Evolutionary conservation across 2,113 vertebrate genomes (phyloP), one percentile per base, ranked within the genome.

Genomic region (Cyphomyrus plagiostoma): DNA sequence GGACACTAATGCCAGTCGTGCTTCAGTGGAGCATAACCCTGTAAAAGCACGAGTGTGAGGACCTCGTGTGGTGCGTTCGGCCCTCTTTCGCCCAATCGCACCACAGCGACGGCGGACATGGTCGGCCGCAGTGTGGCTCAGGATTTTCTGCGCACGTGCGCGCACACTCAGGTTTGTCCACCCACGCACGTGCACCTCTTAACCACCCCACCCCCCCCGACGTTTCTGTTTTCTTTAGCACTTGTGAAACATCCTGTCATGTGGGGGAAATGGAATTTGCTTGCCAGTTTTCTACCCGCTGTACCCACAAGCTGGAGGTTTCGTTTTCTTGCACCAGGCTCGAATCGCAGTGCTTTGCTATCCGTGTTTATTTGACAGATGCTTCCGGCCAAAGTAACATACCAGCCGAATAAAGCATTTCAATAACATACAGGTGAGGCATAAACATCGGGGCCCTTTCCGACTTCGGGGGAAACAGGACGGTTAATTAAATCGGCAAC

Each of bases 231-330:
- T 42, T 35, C 74, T 80, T 80, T 39, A 80, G 74, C 13, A 80
- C 86, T 85, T 82, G 62, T 88, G 83, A 89, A 89, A 87, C 86
- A 62, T 62, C 89, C 80, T 50, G 58, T 84, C 5, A 88, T 53
- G 21, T 88, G 52, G 26, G 49, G 53, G 45, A 62, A 87, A 4
- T 13, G 48, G n/a, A 42, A 48, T 21, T 17, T 86, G n/a, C 62
- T 11, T 17, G 21, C 35, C n/a, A 26, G 35, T 46, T 58, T 66
- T 30, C 23, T 89, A 17, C 26, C 0, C 6, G 50, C 45, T 21
- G 13, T 70, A n/a, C 26, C 1, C 17, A 30, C 45, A 86, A 49
- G 23, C 46, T 10, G n/a, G n/a, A 42, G 74, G 35, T 19, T 86
- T 86, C 48, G n/a, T 48, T 49, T 49, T 4, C 39, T 9, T 49